Base-by-base conservation (phyloP, 2,113 vertebrate species). In the Corvus moneduloides region DNA sequence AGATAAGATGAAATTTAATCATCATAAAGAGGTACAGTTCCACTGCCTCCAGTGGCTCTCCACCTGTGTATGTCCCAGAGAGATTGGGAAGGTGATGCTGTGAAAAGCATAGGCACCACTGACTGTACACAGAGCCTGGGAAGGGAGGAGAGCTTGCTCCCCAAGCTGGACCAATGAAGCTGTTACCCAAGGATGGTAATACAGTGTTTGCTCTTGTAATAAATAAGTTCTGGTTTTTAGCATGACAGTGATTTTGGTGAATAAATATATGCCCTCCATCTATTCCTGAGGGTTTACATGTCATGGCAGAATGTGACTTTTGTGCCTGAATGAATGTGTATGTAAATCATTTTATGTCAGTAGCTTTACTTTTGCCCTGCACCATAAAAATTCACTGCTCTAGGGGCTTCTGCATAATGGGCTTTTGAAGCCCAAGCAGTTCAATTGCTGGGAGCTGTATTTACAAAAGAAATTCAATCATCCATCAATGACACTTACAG, bases 231-330 rank as follows among this genome's bases (percentile, higher is more conserved):
- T 77, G 20, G 0, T 88, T 90, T 89, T 85, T 55, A 94, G 56
- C 68, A 33, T 74, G 72, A 78, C 55, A 87, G 10, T 81, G 68
- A 86, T 93, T 92, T 86, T 83, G 48, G 46, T 74, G 61, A 77
- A 84, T 80, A 90, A 96, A 85, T 1, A 3, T 49, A 28, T 84
- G 64, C 41, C 68, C 59, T 80, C 61, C 84, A 2, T 85, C 66
- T 83, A 3, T 2, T 44, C 76, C 83, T 49, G 64, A 78, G 75
- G 79, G 82, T 80, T 96, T 90, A 48, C 15, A 32, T 86, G 69
- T 88, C 12, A 6, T 75, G 79, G 52, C 61, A 62, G 82, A 93
- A 94, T 88, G 78, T 74, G 90, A 95, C 87, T 91, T 93, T 58
- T 95, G 93, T 84, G 55, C 72, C 90, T 74, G 67, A 67, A 55